phyloP scores from a whole-genome alignment of 2,797 vertebrate genomes.

The Ceryle rudis region DNA sequence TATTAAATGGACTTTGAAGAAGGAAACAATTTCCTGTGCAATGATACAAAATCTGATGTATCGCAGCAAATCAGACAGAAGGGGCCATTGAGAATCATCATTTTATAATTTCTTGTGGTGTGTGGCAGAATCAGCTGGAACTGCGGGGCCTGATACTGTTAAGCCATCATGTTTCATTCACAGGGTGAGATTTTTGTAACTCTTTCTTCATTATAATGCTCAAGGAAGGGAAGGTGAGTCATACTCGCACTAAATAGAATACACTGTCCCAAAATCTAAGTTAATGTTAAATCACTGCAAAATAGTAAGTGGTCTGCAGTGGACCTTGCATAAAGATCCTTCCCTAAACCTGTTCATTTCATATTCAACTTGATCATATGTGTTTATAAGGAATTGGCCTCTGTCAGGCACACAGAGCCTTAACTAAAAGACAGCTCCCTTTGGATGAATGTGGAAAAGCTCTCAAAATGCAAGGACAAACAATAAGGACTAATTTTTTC shows the following conservation, averaged over 20 bases:
- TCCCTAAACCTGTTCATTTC: neutral
- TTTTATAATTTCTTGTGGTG: neutral
- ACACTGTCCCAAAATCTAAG: neutral
- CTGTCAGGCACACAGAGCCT: neutral
- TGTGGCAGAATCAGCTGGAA: neutral
- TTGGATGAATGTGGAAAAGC: neutral
- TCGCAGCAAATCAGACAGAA: neutral
- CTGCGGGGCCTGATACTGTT: neutral
- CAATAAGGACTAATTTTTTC: neutral
- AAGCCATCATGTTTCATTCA: neutral
- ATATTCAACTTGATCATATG: neutral
- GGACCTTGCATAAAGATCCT: neutral
- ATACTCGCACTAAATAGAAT: neutral
- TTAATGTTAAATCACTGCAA: neutral
- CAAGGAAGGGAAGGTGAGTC: neutral
- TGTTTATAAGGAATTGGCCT: neutral
- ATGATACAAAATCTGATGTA: neutral
- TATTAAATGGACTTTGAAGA: neutral
- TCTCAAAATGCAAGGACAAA: neutral
- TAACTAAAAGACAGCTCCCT: neutral
- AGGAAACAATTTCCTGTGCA: neutral
- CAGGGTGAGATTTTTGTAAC: neutral
- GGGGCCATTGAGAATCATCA: neutral
- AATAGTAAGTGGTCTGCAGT: neutral
- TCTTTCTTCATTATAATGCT: neutral